Base-by-base conservation (phyloP, 2,888 invertebrate species). In the Galerucella calmariensis region DNA sequence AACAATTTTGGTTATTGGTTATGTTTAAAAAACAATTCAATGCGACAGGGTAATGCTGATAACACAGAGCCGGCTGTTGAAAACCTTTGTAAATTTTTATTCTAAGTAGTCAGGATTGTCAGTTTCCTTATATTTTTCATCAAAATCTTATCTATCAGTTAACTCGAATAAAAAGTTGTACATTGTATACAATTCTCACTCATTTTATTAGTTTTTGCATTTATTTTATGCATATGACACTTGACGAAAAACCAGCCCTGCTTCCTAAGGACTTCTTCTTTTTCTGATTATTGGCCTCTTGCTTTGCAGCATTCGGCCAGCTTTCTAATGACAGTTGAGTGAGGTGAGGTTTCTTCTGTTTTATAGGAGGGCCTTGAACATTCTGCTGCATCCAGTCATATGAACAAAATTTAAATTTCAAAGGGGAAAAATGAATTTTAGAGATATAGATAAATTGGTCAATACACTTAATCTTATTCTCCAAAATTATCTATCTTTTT, bases 1-100 rank as follows among this genome's bases (percentile, higher is more conserved):
- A 56, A 20, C 8, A 20, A 56, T 53, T 56, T 56, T 56, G 56
- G n/a, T 56, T 56, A 56, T 56, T 56, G 56, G n/a, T 56, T 56
- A 56, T 20, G 16, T 56, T 8, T 16, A 5, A 51, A 51, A 51
- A n/a, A 51, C n/a, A 35, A 35, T 35, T 35, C 35, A 35, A 35
- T 35, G 5, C 35, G 35, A 56, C 56, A 20, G 56, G 10, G 10
- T 20, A 10, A 56, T 20, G 10, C 10, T 20, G 3, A 20, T n/a
- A 56, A 56, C 8, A 56, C 56, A 56, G 56, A 56, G 2, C 56
- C 56, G 56, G 16, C 9, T 11, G 20, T 56, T 8, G 4, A 51
- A n/a, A 51, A 51, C 0, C 8, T 1, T 5, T 8, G 2, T 4
- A 10, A 56, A 56, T 56, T 16, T 16, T 11, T 16, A 16, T 56